phyloP scores from a whole-genome alignment of 2,888 invertebrate genomes.

The Abscondita cerata region DNA sequence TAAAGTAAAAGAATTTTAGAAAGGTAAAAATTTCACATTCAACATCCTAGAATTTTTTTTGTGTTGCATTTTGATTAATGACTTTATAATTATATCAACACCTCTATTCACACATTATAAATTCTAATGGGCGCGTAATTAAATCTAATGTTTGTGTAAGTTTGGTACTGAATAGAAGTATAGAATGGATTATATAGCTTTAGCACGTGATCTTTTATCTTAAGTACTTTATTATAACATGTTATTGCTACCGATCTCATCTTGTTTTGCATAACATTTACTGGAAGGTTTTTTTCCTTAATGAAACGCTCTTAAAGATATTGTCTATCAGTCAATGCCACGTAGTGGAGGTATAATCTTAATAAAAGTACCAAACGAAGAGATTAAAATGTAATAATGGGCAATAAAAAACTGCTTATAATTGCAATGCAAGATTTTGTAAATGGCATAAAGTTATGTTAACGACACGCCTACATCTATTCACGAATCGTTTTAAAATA shows the following conservation, averaged over 20 bases:
- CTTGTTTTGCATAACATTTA: constrained; percentile 17
- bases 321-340: too few relatives aligned
- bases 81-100: constrained; percentile 13
- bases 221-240: constrained; percentile 40
- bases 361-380: too few relatives aligned
- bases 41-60: neutral
- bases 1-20: constrained; percentile 31
- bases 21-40: constrained; percentile 21
- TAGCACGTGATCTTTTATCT: constrained; percentile 40
- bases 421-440: too few relatives aligned
- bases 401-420: too few relatives aligned
- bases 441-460: too few relatives aligned
- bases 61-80: constrained; percentile 11
- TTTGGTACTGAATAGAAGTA: constrained; percentile 22
- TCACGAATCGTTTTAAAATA: too few relatives aligned
- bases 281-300: neutral
- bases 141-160: constrained; percentile 22
- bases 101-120: constrained; percentile 18
- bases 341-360: too few relatives aligned
- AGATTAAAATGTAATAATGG: too few relatives aligned
- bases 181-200: constrained; percentile 33
- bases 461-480: too few relatives aligned
- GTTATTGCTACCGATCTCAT: constrained; percentile 32
- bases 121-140: constrained; percentile 27
- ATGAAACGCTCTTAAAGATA: too few relatives aligned